These are phyloP conservation scores for Hiodon alosoides DNA, from an alignment of 2,113 vertebrate species.

Conservation along the genomic window DNA sequence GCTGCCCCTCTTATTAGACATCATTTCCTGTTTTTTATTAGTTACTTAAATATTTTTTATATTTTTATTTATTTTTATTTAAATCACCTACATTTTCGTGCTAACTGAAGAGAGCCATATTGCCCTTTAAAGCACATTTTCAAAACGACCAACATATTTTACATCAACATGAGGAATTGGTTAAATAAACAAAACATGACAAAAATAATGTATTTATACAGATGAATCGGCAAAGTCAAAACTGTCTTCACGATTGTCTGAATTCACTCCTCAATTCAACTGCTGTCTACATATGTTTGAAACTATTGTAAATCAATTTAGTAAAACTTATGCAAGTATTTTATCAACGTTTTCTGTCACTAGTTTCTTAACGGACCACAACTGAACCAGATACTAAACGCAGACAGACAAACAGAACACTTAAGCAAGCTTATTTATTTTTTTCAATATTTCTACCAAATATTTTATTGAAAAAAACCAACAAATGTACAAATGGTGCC, in stretches of 20 bases:
- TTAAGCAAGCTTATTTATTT: slow-evolving; percentile 38
- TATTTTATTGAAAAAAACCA: slow-evolving; percentile 50
- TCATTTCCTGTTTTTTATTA: no score
- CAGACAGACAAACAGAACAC: not conserved
- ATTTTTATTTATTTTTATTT: not conserved
- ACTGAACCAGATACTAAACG: not conserved
- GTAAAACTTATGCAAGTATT: not conserved
- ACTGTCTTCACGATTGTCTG: no score
- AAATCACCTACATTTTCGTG: slow-evolving; percentile 11
- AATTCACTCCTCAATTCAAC: no score
- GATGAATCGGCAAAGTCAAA: no score
- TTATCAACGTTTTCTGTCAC: not conserved
- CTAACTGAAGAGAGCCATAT: not conserved
- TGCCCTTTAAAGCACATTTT: not conserved
- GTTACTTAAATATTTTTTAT: not conserved
- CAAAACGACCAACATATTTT: not conserved
- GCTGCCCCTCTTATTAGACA: not conserved
- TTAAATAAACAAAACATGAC: no score
- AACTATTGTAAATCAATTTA: no score
- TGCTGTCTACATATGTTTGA: no score
- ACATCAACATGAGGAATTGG: not conserved
- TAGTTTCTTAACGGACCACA: not conserved
- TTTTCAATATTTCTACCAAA: slow-evolving; percentile 37
- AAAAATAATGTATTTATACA: no score
- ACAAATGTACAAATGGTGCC: slow-evolving; percentile 50